Percentiles rank a stretch among this genome's conserved stretches.
Conservation (phyloP, 37 sponge, comb jelly and placozoan genomes). For the Chondrilla cf. caribensis region DNA sequence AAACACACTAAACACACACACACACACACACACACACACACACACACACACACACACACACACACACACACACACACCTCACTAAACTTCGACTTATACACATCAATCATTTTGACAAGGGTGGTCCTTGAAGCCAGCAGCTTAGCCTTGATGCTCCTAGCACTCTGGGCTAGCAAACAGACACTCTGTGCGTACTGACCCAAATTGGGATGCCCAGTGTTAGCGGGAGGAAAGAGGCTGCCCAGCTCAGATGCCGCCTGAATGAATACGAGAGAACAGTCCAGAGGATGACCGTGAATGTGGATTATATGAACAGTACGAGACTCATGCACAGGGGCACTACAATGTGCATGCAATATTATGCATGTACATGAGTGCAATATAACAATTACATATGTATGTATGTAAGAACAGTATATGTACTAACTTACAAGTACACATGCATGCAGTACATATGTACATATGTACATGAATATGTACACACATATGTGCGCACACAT, state of each 20-base stretch:
- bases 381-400: no score
- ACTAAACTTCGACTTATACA: background rate
- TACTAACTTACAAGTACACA: no score
- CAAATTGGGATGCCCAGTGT: no score
- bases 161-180: conserved; percentile 36
- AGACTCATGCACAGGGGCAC: background rate
- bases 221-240: background rate
- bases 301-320: no score
- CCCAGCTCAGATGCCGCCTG: conserved; percentile 4
- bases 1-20: conserved; percentile 15
- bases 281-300: no score
- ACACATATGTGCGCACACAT: no score
- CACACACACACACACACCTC: conserved; percentile 31
- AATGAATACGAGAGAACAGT: no score
- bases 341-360: no score
- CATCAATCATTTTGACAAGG: conserved; percentile 28
- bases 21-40: conserved; percentile 4
- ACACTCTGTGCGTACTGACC: background rate
- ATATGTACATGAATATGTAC: no score
- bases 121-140: conserved; percentile 23
- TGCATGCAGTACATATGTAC: no score
- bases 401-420: no score
- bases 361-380: no score
- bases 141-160: conserved; percentile 32
- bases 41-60: conserved; percentile 16